Base-by-base conservation (phyloP, 2,888 invertebrate species). In the Hypercompe scribonia region DNA sequence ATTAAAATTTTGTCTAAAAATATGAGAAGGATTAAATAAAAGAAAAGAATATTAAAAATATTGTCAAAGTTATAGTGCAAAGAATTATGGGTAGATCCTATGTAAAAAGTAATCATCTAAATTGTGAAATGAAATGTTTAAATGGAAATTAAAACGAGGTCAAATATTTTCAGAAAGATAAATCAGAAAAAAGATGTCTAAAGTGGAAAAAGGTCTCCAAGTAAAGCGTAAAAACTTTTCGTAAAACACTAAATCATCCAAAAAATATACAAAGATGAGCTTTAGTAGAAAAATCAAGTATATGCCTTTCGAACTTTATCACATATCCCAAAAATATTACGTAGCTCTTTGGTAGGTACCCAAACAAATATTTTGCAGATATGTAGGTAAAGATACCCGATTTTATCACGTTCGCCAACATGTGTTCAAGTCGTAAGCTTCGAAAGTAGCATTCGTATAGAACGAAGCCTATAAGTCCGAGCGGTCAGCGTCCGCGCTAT, bases 401-500 rank as follows among this genome's bases (percentile, higher is more conserved):
- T 75, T 84, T 82, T 80, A 84, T 80, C 82, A 77, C 76, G 75
- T 76, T 71, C 64, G 54, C 77, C 76, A 76, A 78, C 82, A 84
- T 79, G 73, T 82, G 85, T 79, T 78, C 39, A 54, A 71, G 71
- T 81, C 73, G 79, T 85, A 82, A 84, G 82, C 82, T 70, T 33
- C 65, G 68, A 66, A 80, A 80, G 78, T 79, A 81, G 78, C 81
- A 61, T 71, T 66, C 65, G 71, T 72, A 79, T 75, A 71, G 65
- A 73, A 73, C 72, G 70, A 67, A 83, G 78, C 81, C 80, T 78
- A 70, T 85, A 80, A 84, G 80, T 72, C 78, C 75, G 71, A 46
- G 58, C 76, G 84, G 84, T 84, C 86, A 84, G 75, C 78, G 74
- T 70, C 74, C 73, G 71, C 34, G 76, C 80, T 85, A 85, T 84